Evolutionary conservation across 1,140 invertebrate genomes (phyloP).

Genomic region (Sogatella furcifera): DNA sequence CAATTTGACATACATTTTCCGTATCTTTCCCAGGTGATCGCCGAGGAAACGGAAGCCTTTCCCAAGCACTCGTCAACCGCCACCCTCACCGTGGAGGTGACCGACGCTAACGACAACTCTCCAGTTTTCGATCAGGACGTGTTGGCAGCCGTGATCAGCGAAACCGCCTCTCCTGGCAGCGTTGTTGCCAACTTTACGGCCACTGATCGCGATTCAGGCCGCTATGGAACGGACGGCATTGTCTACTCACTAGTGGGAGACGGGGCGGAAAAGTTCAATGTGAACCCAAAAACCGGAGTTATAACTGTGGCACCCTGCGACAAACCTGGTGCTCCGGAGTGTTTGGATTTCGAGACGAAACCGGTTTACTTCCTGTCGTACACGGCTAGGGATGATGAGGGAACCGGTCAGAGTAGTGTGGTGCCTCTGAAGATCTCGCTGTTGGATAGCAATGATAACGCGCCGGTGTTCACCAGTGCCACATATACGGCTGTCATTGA

Average conservation of each 20-base stretch:
- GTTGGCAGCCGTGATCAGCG: slow-evolving; percentile 58
- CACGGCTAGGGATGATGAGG: slow-evolving; percentile 78
- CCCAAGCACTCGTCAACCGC: slow-evolving; percentile 71
- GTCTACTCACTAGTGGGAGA: slow-evolving; percentile 75
- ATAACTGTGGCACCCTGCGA: slow-evolving; percentile 71
- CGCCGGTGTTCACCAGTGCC: slow-evolving; percentile 59
- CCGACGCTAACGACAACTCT: slow-evolving; percentile 84
- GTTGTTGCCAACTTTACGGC: slow-evolving; percentile 65
- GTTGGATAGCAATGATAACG: slow-evolving; percentile 77
- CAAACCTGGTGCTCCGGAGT: slow-evolving; percentile 47
- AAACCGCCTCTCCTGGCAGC: slow-evolving; percentile 57
- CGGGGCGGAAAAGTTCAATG: slow-evolving; percentile 69
- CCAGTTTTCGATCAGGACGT: slow-evolving; percentile 65
- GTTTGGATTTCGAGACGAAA: slow-evolving; percentile 79
- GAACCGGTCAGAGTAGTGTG: slow-evolving; percentile 59
- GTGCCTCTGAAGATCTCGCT: slow-evolving; percentile 69
- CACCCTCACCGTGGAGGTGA: slow-evolving; percentile 70
- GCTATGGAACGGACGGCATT: slow-evolving; percentile 68
- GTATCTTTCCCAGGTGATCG: slow-evolving; percentile 49
- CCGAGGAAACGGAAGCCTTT: slow-evolving; percentile 66
- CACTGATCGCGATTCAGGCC: slow-evolving; percentile 71
- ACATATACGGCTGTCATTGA: slow-evolving; percentile 70
- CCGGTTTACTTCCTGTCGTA: slow-evolving; percentile 75
- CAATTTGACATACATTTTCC: slow-evolving; percentile 19
- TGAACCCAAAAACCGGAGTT: slow-evolving; percentile 66